Evolutionary conservation across 2,888 invertebrate genomes (phyloP), one percentile per base, ranked within the genome.

Genomic region (Cyrtodaria siliqua): DNA sequence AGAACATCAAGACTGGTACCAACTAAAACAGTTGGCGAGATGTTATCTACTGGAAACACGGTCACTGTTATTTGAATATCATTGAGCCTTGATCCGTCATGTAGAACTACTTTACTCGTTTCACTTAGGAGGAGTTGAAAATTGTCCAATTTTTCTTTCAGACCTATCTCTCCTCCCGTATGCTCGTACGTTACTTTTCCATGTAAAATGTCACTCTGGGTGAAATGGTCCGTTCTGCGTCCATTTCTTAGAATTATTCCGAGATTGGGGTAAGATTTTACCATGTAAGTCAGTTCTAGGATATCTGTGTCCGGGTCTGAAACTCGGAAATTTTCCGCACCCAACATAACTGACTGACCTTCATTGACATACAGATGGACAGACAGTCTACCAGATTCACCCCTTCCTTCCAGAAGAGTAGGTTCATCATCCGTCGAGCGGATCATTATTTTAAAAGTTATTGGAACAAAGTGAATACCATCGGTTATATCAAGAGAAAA

Each of bases 401-500:
- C 67, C 0, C 38, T 67, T 1, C 87, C 85, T 27, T 89, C 82
- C 49, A 91, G 60, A 3, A 77, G 76, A 1, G 92, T 89, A 3
- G 86, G 81, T 62, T 92, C 90, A 66, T 92, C 91, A 63, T 92
- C 92, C 26, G 90, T 83, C 12, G 87, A 85, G n/a, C 81, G 75
- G 27, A 93, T 83, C 1, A 68, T 79, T 4, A 93, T 84, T 40
- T 87, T 86, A 44, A 93, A 81, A 2, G 72, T 88, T 2, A 88
- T 82, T 14, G 92, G 91, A 33, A 93, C 87, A 63, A 82, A 83
- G 71, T 93, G 92, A n/a, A 90, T 79, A 2, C 93, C 93, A 84
- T 93, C 93, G 4, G 92, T 89, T 0, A 92, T 88, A 66, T 92
- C 91, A 18, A 93, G 57, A n/a, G 73, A 73, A 69, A 93, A 90